Base-by-base conservation (phyloP, 2,888 invertebrate genomes). In the Drosophila meridiana region DNA sequence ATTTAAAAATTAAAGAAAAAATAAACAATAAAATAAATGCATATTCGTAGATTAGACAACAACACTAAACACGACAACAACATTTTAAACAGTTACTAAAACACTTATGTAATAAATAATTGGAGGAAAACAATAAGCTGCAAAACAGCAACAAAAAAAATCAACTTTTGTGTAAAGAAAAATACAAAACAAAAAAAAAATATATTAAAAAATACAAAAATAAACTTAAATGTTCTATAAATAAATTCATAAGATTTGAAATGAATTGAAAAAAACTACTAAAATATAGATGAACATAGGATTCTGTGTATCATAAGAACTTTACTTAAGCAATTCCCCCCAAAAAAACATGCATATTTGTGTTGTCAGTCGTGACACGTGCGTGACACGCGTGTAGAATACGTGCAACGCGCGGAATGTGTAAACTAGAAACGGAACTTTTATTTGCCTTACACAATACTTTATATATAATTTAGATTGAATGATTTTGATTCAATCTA, bases 341-440 rank as follows among this genome's bases (percentile, higher is more conserved):
- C 68, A 6, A 20, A 13, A 38, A 42, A n/a, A 42, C 0, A 45
- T 4, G 48, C n/a, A 48, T 7, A 52, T 50, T 47, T 42, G 38
- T 77, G 63, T 72, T 43, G 38, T 20, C 20, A 9, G 11, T 45
- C 43, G 58, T 34, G 42, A 40, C 40, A 45, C 48, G 72, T 55
- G 73, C 38, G 42, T 61, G 69, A 47, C 50, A 56, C 67, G 60
- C 53, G 68, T 67, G 73, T 66, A 73, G 73, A 63, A 82, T 69
- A 66, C 71, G 79, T 82, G 69, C 63, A 60, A 70, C 72, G 65
- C 61, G 64, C 65, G 76, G n/a, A 65, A 65, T 38, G 52, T 86
- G 90, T 85, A 91, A 92, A 91, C 92, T 91, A 91, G 82, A 85
- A 91, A 87, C 83, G 91, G 90, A 92, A 92, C 92, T 92, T 91